A percentile compares a stretch with the other conserved stretches of the same genome.
These are phyloP conservation scores for Trematocara stigmaticum DNA, from an alignment of 2,113 vertebrate genomes.

Conservation along the genomic window DNA sequence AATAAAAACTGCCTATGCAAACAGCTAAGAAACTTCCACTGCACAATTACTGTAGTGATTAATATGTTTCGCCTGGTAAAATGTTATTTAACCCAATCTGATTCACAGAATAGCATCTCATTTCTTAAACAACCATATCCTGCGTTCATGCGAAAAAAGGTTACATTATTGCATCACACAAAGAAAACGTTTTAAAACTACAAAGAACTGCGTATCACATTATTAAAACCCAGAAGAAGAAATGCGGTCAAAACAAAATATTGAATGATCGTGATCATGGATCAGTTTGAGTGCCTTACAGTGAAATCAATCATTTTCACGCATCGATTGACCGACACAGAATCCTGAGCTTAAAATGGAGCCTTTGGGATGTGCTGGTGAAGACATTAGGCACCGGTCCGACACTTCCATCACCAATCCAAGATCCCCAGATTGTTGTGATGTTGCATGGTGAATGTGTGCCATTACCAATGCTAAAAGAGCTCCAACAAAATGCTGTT, in stretches of 20 bases:
- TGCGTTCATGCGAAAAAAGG: not conserved
- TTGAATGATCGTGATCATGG: not conserved
- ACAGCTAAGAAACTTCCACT: not conserved
- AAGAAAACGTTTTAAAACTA: not conserved
- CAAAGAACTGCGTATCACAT: accelerated
- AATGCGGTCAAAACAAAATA: not conserved
- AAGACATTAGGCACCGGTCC: not conserved
- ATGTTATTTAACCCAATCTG: not conserved
- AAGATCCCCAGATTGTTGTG: not conserved
- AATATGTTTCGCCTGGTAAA: not conserved
- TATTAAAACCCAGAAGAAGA: not conserved
- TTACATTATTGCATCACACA: not conserved
- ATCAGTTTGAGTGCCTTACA: not conserved
- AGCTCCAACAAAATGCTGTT: not conserved
- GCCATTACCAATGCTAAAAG: not conserved
- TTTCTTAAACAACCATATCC: not conserved
- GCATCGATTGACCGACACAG: accelerated
- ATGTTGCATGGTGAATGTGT: not conserved
- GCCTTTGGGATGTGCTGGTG: not conserved
- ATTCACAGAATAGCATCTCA: not conserved
- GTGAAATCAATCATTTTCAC: not conserved
- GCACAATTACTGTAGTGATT: not conserved
- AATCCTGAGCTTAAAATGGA: not conserved
- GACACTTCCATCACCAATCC: not conserved
- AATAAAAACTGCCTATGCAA: not conserved